These are phyloP conservation scores for Tetramorium alpestre DNA, from an alignment of 1,140 invertebrate genomes.

Conservation along the genomic window DNA sequence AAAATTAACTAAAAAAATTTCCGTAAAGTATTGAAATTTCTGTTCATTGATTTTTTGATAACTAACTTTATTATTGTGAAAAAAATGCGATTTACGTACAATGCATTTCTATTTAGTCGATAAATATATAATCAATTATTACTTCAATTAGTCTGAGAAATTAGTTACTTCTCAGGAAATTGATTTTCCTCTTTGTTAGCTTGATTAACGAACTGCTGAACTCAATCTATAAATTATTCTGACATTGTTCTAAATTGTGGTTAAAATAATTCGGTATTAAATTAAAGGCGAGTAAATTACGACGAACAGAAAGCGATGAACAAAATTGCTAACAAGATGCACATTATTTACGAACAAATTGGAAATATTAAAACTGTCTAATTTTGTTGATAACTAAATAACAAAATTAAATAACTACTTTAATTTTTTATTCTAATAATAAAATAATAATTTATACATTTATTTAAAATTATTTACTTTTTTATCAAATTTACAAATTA, in stretches of 20 bases:
- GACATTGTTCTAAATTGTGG: not conserved
- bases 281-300: not conserved
- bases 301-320: not conserved
- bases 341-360: not conserved
- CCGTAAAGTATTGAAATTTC: not conserved
- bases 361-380: not conserved
- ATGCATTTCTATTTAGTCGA: not conserved
- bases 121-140: not conserved
- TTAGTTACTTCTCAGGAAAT: not conserved
- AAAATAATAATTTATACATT: no score
- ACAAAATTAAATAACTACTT: not conserved
- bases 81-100: not conserved
- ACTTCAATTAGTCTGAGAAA: not conserved
- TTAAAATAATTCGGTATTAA: not conserved
- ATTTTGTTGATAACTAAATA: not conserved
- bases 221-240: not conserved
- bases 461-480: not conserved
- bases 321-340: not conserved
- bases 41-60: not conserved
- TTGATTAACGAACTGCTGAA: not conserved
- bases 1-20: slow-evolving; percentile 13
- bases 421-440: no score
- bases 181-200: not conserved
- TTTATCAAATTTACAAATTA: not conserved
- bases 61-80: not conserved